Conservation (phyloP, 53 echinoderm and acorn worm species). For the Paracentrotus lividus region DNA sequence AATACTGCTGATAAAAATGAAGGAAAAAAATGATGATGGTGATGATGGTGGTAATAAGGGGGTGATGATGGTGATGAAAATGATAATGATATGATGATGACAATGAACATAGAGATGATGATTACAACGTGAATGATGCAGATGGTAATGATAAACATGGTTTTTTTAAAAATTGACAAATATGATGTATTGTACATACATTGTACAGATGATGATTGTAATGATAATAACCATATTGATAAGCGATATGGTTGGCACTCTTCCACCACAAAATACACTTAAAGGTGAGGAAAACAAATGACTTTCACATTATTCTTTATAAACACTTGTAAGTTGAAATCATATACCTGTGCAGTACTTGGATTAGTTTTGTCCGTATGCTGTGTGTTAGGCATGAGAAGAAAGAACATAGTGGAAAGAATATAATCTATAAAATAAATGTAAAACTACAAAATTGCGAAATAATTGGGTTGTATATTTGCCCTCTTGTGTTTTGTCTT, state of each 20-base stretch:
- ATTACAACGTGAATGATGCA: no score
- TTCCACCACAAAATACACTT: neutral
- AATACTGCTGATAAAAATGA: neutral
- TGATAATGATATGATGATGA: neutral
- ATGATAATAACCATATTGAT: neutral
- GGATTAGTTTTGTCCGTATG: conserved; percentile 23
- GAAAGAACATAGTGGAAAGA: neutral
- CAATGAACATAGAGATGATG: no score
- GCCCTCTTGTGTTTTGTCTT: neutral
- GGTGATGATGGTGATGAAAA: neutral
- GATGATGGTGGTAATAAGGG: neutral
- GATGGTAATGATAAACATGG: neutral
- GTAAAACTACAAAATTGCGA: neutral
- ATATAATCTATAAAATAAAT: neutral
- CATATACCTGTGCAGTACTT: neutral
- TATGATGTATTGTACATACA: no score
- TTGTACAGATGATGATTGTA: neutral
- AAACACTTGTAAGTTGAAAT: neutral
- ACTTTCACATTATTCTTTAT: neutral
- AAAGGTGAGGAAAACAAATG: neutral
- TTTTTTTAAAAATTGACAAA: no score
- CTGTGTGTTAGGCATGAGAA: conserved; percentile 37
- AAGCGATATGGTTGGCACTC: neutral
- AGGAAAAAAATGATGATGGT: neutral
- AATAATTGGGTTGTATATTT: neutral